These are phyloP conservation scores for Chondrosia reniformis DNA, from an alignment of 37 sponge, comb jelly and placozoan species.

Conservation along the genomic window DNA sequence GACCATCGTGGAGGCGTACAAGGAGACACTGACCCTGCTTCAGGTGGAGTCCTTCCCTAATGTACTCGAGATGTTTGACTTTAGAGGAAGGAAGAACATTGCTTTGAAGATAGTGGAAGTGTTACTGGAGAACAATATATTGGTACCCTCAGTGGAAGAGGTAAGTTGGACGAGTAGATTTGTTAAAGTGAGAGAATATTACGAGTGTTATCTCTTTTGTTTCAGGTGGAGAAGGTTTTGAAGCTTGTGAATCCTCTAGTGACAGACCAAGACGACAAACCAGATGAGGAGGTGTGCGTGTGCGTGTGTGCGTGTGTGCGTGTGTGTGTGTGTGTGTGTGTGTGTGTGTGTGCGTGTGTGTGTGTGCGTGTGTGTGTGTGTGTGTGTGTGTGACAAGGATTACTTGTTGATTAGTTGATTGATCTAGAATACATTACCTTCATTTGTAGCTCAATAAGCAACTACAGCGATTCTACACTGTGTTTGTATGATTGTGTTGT, in stretches of 20 bases:
- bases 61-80: constrained; percentile 56
- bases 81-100: constrained; percentile 66
- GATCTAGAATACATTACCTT: too few species aligned
- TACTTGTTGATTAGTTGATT: background rate
- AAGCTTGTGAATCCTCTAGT: constrained; percentile 75
- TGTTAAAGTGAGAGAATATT: background rate
- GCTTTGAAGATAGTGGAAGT: constrained; percentile 65
- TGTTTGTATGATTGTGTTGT: background rate
- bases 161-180: constrained; percentile 24
- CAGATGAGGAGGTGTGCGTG: constrained; percentile 42
- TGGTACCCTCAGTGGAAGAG: constrained; percentile 72
- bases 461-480: too few species aligned
- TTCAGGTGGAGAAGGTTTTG: constrained; percentile 72
- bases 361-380: background rate
- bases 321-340: background rate
- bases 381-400: background rate
- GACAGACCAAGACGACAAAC: constrained; percentile 80
- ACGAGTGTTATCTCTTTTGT: constrained; percentile 6
- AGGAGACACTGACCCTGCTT: constrained; percentile 84
- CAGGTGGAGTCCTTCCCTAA: constrained; percentile 67
- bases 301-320: background rate
- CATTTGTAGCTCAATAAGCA: too few species aligned
- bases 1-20: constrained; percentile 82
- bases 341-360: background rate
- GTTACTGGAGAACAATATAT: constrained; percentile 63